A percentile compares a stretch with the other conserved stretches of the same genome.
These are phyloP conservation scores for Pseudois nayaur DNA, from an alignment of 2,113 vertebrate genomes.

Conservation along the genomic window DNA sequence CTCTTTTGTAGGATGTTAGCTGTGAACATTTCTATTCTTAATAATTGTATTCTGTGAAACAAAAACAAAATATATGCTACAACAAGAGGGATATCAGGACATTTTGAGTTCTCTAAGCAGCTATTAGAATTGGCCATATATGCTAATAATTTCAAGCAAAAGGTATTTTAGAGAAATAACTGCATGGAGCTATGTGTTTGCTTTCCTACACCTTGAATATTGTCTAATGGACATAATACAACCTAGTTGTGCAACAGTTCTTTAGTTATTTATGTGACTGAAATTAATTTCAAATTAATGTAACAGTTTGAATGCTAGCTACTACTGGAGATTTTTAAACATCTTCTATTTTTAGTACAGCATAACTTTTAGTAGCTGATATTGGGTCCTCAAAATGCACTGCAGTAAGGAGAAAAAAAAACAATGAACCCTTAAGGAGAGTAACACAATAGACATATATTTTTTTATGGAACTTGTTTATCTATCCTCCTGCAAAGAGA, in stretches of 20 bases:
- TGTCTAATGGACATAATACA: constrained; percentile 53
- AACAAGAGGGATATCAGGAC: constrained; percentile 34
- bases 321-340: background rate
- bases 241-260: constrained; percentile 23
- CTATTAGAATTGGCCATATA: background rate
- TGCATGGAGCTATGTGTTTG: constrained; percentile 30
- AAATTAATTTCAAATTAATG: constrained; percentile 48
- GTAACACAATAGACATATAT: background rate
- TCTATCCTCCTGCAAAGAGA: constrained; percentile 28
- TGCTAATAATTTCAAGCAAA: constrained; percentile 62
- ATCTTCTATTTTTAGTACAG: constrained; percentile 59
- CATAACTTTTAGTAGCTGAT: constrained; percentile 43
- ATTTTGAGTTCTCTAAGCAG: constrained; percentile 52
- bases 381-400: constrained; percentile 40
- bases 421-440: background rate
- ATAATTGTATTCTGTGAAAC: constrained; percentile 56
- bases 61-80: constrained; percentile 58
- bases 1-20: background rate
- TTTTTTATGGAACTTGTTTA: constrained; percentile 40
- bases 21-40: constrained; percentile 43
- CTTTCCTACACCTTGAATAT: constrained; percentile 23
- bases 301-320: constrained; percentile 35
- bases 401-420: background rate
- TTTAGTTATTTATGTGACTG: background rate
- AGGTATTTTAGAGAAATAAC: constrained; percentile 43